Base-by-base conservation (phyloP, 2,888 invertebrate species). In the Rhagium mordax region DNA sequence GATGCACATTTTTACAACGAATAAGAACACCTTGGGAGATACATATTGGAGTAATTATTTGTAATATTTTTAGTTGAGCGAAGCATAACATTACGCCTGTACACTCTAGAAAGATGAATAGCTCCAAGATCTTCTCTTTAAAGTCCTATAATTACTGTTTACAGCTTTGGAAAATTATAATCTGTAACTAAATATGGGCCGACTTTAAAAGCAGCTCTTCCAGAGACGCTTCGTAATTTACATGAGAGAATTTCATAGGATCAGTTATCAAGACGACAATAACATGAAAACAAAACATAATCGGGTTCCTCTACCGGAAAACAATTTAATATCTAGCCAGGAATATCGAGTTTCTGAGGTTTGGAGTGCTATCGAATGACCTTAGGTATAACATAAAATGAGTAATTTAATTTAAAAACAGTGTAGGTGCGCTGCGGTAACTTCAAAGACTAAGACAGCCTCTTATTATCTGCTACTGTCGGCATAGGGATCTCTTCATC, bases 391-490 rank as follows among this genome's bases (percentile, higher is more conserved):
- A 84, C 80, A 82, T 81, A 83, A 84, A 85, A 86, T 85, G 85
- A 84, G 85, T 86, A 86, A 86, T 85, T 85, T 86, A 85, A 85
- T 86, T 86, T 86, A 85, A 86, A 85, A 85, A 86, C 85, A 86
- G 86, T 85, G 85, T 86, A 86, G 86, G 85, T 86, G 86, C 84
- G 79, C 79, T 83, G 81, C 85, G 86, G 86, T 85, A 83, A 83
- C 85, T 82, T 85, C 86, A 87, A 87, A 86, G 85, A 81, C 76
- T 80, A 79, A 78, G 82, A 84, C 84, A 85, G 84, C 84, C 87
- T 86, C 86, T 87, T 86, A 87, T 87, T 87, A 87, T 86, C 86
- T 85, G 87, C 87, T 87, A 87, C 87, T 87, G 87, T 86, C 85
- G 86, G 86, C 85, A 83, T 81, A 82, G 71, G 62, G 70, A 74